Evolutionary conservation across 2,888 invertebrate species (phyloP).

Genomic region (Hybos culiciformis): DNA sequence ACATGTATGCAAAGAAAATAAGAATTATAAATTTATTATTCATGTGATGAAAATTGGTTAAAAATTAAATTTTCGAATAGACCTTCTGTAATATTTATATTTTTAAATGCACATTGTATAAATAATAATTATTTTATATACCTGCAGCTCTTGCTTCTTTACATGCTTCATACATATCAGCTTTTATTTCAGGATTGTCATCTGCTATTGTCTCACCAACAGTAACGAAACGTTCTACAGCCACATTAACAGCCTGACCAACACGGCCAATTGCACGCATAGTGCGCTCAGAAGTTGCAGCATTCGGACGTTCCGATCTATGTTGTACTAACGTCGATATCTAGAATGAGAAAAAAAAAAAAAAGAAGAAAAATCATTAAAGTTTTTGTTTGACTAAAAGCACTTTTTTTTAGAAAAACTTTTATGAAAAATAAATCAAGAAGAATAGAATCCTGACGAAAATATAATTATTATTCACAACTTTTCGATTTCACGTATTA

Average conservation of each 20-base stretch:
- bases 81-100: no score
- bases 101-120: no score
- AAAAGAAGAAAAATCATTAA: not conserved
- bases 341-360: conserved; percentile 37
- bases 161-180: conserved; percentile 97
- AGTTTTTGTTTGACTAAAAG: no score
- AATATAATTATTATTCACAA: no score
- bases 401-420: no score
- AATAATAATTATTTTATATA: conserved; percentile 37
- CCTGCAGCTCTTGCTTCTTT: conserved; percentile 93
- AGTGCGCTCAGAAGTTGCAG: conserved; percentile 39
- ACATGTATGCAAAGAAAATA: no score
- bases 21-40: no score
- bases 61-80: no score
- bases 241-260: conserved; percentile 90
- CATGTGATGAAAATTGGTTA: no score
- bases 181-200: conserved; percentile 92
- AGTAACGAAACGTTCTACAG: conserved; percentile 94
- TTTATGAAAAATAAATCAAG: no score
- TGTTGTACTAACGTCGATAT: conserved; percentile 86
- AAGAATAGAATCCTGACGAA: no score
- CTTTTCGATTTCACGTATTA: no score
- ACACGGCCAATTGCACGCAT: conserved; percentile 73
- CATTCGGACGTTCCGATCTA: conserved; percentile 44
- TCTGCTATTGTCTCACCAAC: conserved; percentile 98